Percentiles rank a stretch among this genome's conserved stretches.
phyloP scores from a whole-genome alignment of 1,140 invertebrate species.

The Drosophila orosa region DNA sequence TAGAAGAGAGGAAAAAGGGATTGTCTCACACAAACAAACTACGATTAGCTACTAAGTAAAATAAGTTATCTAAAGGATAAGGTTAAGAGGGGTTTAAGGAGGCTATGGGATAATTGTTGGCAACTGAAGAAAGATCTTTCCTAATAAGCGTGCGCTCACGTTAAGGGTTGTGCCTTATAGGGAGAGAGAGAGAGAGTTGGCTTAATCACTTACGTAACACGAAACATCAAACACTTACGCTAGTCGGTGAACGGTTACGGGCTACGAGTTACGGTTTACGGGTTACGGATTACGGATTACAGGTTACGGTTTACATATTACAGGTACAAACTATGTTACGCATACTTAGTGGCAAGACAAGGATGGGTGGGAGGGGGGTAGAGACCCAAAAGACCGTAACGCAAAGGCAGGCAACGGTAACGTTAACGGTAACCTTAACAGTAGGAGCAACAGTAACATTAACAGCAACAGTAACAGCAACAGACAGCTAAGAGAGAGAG shows the following conservation, averaged over 20 bases:
- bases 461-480: slow-evolving; percentile 39
- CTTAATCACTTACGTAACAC: slow-evolving; percentile 66
- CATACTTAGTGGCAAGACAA: slow-evolving; percentile 40
- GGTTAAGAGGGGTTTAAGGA: background rate
- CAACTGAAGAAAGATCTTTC: slow-evolving; percentile 15
- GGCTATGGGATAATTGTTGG: background rate
- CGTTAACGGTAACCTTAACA: too few species aligned
- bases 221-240: slow-evolving; percentile 69
- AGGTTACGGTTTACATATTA: slow-evolving; percentile 11
- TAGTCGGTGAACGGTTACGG: slow-evolving; percentile 24
- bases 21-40: slow-evolving; percentile 55
- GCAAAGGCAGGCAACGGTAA: slow-evolving; percentile 39
- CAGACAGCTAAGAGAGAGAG: slow-evolving; percentile 8
- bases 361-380: slow-evolving; percentile 11
- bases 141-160: slow-evolving; percentile 50
- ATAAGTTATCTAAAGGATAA: background rate
- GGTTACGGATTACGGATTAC: slow-evolving; percentile 17
- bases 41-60: slow-evolving; percentile 29
- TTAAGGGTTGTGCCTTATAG: slow-evolving; percentile 23
- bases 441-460: slow-evolving; percentile 37
- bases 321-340: slow-evolving; percentile 33
- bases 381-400: slow-evolving; percentile 40
- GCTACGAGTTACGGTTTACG: slow-evolving; percentile 20
- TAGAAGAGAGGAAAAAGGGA: slow-evolving; percentile 19
- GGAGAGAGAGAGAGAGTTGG: slow-evolving; percentile 5